A percentile compares a stretch with the other conserved stretches of the same genome.
Evolutionary conservation across 2,113 vertebrate species (phyloP).

Genomic region (Larimichthys polyactis): DNA sequence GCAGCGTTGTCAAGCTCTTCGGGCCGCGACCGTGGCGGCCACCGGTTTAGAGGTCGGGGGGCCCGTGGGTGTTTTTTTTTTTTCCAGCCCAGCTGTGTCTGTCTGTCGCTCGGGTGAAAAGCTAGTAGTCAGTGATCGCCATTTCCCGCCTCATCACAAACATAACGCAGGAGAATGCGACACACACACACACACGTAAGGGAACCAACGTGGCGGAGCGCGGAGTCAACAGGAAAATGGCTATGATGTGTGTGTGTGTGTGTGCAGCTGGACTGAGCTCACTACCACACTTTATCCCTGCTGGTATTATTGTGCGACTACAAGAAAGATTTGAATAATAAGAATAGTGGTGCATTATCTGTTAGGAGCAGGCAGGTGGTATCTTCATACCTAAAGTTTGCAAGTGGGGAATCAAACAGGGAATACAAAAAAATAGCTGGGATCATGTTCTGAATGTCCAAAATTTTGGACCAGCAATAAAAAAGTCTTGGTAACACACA

Average conservation of each 20-base stretch:
- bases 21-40: conserved; percentile 65
- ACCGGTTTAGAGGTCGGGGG: conserved; percentile 54
- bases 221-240: conserved; percentile 50
- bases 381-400: too few species aligned
- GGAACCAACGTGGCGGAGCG: conserved; percentile 70
- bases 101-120: conserved; percentile 53
- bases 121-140: conserved; percentile 71
- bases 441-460: too few species aligned
- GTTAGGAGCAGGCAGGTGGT: too few species aligned
- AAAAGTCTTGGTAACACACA: too few species aligned
- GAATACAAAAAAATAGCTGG: too few species aligned
- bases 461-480: too few species aligned
- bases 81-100: conserved; percentile 60
- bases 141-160: conserved; percentile 84
- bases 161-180: conserved; percentile 71
- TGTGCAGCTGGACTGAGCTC: conserved; percentile 31
- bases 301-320: conserved; percentile 31
- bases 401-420: too few species aligned
- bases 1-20: conserved; percentile 60
- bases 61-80: conserved; percentile 47
- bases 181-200: conserved; percentile 53
- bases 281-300: conserved; percentile 27
- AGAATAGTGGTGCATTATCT: background rate
- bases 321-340: background rate
- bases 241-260: conserved; percentile 12